Conservation (phyloP, 1,140 invertebrate species). For the Adelges cooleyi region DNA sequence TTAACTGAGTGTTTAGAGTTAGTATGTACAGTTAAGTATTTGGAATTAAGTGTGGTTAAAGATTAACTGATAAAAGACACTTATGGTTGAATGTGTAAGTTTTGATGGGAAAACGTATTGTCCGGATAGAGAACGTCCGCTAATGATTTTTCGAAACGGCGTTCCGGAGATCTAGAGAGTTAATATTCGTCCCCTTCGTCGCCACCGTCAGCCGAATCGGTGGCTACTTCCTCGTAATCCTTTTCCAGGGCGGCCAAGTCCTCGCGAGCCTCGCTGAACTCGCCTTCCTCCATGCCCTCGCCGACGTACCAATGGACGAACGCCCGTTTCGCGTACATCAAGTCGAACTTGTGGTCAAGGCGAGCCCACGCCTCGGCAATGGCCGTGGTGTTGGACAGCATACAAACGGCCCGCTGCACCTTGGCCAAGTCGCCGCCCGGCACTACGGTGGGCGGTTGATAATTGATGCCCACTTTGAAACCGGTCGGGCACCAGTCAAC, state of each 20-base stretch:
- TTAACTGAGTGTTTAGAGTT: too few species aligned
- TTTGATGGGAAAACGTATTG: too few species aligned
- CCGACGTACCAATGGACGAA: slow-evolving; percentile 68
- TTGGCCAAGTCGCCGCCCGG: slow-evolving; percentile 71
- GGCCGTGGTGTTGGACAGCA: slow-evolving; percentile 53
- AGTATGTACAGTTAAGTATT: too few species aligned
- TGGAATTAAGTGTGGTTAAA: too few species aligned
- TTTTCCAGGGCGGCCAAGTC: slow-evolving; percentile 59
- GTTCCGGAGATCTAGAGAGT: background rate
- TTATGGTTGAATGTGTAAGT: background rate
- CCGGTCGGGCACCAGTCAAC: slow-evolving; percentile 87
- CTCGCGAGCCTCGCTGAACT: slow-evolving; percentile 63
- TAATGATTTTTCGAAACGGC: too few species aligned
- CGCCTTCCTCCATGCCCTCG: slow-evolving; percentile 66
- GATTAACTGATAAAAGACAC: background rate
- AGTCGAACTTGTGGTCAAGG: slow-evolving; percentile 62
- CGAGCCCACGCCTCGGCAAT: slow-evolving; percentile 70
- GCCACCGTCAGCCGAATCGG: slow-evolving; percentile 52
- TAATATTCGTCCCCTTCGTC: slow-evolving; percentile 54
- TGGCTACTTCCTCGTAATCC: slow-evolving; percentile 52
- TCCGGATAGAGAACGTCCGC: too few species aligned
- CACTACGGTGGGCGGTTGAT: slow-evolving; percentile 70
- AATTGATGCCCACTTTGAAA: slow-evolving; percentile 70
- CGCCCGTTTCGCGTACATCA: slow-evolving; percentile 68
- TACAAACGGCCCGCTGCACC: slow-evolving; percentile 70